Conservation (phyloP, 2,888 invertebrate species). For the Dexiosoma caninum region DNA sequence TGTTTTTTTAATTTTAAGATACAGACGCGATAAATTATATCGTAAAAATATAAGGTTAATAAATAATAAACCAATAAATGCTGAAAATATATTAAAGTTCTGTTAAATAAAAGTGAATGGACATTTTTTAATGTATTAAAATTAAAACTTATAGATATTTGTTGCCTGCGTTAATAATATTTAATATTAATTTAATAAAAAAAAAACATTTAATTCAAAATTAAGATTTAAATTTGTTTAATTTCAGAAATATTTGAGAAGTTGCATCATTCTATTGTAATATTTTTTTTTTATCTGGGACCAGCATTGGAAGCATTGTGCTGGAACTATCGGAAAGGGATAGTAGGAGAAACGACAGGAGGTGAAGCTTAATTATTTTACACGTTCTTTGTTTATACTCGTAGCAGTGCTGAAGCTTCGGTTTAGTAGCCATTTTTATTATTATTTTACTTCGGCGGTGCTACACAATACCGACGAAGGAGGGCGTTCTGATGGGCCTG, state of each 20-base stretch:
- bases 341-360: too few relatives aligned
- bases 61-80: slow-evolving; percentile 29
- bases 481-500: too few relatives aligned
- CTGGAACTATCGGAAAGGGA: too few relatives aligned
- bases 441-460: too few relatives aligned
- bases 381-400: too few relatives aligned
- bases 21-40: not conserved
- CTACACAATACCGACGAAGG: too few relatives aligned
- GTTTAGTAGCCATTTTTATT: too few relatives aligned
- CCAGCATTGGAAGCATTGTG: too few relatives aligned
- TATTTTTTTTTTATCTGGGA: too few relatives aligned
- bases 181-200: slow-evolving; percentile 52
- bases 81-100: slow-evolving; percentile 11
- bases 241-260: not conserved
- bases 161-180: slow-evolving; percentile 55
- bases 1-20: slow-evolving; percentile 3
- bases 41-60: slow-evolving; percentile 20
- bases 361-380: too few relatives aligned
- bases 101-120: slow-evolving; percentile 15
- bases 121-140: slow-evolving; percentile 33
- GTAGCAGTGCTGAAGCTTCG: too few relatives aligned
- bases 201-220: slow-evolving; percentile 42
- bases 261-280: too few relatives aligned
- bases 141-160: slow-evolving; percentile 34
- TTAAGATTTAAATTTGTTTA: not conserved